These are phyloP conservation scores for Microplitis mediator DNA, from an alignment of 1,140 invertebrate genomes.

Conservation along the genomic window DNA sequence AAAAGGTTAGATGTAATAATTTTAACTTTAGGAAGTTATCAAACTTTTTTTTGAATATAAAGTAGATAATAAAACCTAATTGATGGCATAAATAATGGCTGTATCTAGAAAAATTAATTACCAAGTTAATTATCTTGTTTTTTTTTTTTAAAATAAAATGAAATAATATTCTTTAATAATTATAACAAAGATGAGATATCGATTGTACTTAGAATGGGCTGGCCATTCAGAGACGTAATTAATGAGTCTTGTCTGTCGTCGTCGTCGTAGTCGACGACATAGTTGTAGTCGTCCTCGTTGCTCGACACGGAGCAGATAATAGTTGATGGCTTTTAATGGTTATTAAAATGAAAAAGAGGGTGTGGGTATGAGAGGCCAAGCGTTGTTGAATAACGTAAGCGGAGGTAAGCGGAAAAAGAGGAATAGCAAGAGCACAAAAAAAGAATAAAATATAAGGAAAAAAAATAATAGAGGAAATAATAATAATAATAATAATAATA, in stretches of 20 bases:
- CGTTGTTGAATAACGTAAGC: neutral
- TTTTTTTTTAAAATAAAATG: neutral
- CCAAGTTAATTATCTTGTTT: neutral
- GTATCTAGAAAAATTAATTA: neutral
- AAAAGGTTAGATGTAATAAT: too few species aligned
- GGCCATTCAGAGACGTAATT: neutral
- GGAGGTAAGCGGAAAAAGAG: neutral
- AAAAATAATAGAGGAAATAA: neutral
- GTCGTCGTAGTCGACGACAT: too few species aligned
- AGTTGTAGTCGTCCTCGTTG: neutral
- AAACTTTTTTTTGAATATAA: too few species aligned
- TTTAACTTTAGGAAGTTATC: too few species aligned
- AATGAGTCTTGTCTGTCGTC: neutral
- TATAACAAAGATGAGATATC: neutral
- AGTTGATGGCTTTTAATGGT: constrained; percentile 16
- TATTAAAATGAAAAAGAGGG: constrained; percentile 11
- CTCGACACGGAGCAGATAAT: constrained; percentile 5
- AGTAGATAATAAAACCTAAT: too few species aligned
- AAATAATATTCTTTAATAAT: neutral
- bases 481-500: too few species aligned
- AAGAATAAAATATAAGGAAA: constrained; percentile 3
- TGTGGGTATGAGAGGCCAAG: constrained; percentile 1
- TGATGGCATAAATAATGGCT: too few species aligned
- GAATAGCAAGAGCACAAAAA: neutral
- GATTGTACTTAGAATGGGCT: neutral